Percentiles rank a stretch among this genome's conserved stretches.
Evolutionary conservation across 2,888 invertebrate species (phyloP).

Genomic region (Acanthosepion esculentum): DNA sequence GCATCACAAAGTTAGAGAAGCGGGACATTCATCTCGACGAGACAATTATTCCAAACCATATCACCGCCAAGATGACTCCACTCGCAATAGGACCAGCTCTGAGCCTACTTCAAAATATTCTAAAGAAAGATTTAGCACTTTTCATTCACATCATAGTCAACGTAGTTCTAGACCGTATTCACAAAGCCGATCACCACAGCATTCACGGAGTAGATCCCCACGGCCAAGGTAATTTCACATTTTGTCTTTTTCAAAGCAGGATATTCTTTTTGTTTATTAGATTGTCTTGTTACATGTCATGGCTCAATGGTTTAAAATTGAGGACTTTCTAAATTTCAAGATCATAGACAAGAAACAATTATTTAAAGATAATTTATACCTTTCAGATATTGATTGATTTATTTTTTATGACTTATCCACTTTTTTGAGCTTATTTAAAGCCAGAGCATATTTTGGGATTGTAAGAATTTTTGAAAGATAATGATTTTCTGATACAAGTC

Average conservation of each 20-base stretch:
- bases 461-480: too few species aligned
- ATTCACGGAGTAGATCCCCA: slow-evolving; percentile 34
- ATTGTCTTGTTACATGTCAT: too few species aligned
- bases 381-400: too few species aligned
- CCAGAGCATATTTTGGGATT: too few species aligned
- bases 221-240: slow-evolving; percentile 24
- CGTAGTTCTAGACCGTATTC: background rate
- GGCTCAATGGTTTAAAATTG: too few species aligned
- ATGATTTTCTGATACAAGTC: too few species aligned
- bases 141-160: background rate
- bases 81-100: background rate
- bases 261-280: too few species aligned
- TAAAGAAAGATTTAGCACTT: slow-evolving; percentile 35
- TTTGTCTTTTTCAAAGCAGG: slow-evolving; percentile 35
- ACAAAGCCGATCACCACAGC: slow-evolving; percentile 49
- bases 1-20: slow-evolving; percentile 52
- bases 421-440: too few species aligned
- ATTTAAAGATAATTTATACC: too few species aligned
- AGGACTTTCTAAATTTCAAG: too few species aligned
- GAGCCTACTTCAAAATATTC: background rate
- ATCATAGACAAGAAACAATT: too few species aligned
- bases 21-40: slow-evolving; percentile 46
- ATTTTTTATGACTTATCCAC: too few species aligned
- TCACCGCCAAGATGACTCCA: background rate
- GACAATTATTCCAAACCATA: background rate